A percentile compares a stretch with the other conserved stretches of the same genome.
phyloP scores from a whole-genome alignment of 2,113 vertebrate species.

The Oplegnathus fasciatus region DNA sequence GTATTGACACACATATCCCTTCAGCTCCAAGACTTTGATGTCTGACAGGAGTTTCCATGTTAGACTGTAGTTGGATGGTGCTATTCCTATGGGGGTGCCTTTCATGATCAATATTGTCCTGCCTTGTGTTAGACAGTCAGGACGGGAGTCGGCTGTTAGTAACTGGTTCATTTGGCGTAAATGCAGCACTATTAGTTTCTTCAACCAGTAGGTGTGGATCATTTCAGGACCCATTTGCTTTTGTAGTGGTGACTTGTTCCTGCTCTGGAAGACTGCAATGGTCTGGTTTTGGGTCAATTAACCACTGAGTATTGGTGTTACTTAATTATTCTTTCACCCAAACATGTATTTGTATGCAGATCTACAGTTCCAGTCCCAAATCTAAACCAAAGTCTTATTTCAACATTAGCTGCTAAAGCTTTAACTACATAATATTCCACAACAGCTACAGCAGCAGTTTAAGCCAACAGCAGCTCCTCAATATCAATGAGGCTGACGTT shows the following conservation, averaged over 20 bases:
- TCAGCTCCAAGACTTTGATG: constrained; percentile 55
- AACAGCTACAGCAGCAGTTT: neutral
- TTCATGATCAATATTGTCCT: constrained; percentile 37
- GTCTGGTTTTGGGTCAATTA: constrained; percentile 6
- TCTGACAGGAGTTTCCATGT: constrained; percentile 53
- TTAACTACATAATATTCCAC: neutral
- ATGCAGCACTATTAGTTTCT: constrained; percentile 32
- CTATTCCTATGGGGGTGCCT: constrained; percentile 39
- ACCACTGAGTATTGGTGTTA: neutral
- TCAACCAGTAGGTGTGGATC: constrained; percentile 29
- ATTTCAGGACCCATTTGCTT: constrained; percentile 43
- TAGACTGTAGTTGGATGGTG: constrained; percentile 23
- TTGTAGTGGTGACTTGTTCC: constrained; percentile 13
- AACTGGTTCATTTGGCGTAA: constrained; percentile 36
- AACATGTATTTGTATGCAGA: neutral
- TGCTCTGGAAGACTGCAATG: neutral
- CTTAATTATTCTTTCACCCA: constrained; percentile 13
- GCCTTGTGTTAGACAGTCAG: constrained; percentile 31
- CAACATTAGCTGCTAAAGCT: neutral
- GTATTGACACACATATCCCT: constrained; percentile 54
- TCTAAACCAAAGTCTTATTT: neutral
- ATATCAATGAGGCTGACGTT: neutral
- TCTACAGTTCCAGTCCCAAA: constrained; percentile 1
- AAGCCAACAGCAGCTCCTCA: neutral
- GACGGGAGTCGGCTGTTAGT: constrained; percentile 16